Conservation (phyloP, 2,888 invertebrate genomes). For the Operophtera brumata region DNA sequence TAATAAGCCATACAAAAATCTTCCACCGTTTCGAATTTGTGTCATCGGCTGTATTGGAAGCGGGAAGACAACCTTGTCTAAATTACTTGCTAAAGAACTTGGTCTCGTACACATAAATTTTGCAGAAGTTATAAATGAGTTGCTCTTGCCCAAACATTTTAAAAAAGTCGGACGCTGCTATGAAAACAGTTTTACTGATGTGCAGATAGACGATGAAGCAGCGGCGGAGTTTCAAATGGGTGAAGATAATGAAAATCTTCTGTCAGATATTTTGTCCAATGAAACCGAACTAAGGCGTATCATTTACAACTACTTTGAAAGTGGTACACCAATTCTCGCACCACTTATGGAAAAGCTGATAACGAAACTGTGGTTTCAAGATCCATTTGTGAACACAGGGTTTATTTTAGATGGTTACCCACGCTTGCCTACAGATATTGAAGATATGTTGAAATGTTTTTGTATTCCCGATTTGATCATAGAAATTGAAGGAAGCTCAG, state of each 20-base stretch:
- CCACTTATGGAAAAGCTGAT: conserved; percentile 67
- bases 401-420: conserved; percentile 84
- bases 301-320: conserved; percentile 73
- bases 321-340: conserved; percentile 68
- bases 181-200: conserved; percentile 65
- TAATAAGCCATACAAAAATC: conserved; percentile 59
- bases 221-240: conserved; percentile 59
- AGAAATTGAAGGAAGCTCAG: conserved; percentile 64
- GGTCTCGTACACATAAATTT: conserved; percentile 79
- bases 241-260: conserved; percentile 57
- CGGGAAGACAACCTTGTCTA: conserved; percentile 77
- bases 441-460: conserved; percentile 71
- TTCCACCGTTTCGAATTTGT: conserved; percentile 80
- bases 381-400: conserved; percentile 72
- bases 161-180: conserved; percentile 67
- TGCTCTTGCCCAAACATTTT: conserved; percentile 64
- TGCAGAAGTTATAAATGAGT: conserved; percentile 56
- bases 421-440: conserved; percentile 74
- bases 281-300: conserved; percentile 61
- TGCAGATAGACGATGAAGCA: conserved; percentile 55
- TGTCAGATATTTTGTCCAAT: conserved; percentile 56
- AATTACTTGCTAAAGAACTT: conserved; percentile 75
- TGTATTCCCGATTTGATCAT: conserved; percentile 82
- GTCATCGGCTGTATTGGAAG: conserved; percentile 78
- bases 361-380: conserved; percentile 74